Conservation (phyloP, 1,140 invertebrate species). For the Drosophila bipectinata region DNA sequence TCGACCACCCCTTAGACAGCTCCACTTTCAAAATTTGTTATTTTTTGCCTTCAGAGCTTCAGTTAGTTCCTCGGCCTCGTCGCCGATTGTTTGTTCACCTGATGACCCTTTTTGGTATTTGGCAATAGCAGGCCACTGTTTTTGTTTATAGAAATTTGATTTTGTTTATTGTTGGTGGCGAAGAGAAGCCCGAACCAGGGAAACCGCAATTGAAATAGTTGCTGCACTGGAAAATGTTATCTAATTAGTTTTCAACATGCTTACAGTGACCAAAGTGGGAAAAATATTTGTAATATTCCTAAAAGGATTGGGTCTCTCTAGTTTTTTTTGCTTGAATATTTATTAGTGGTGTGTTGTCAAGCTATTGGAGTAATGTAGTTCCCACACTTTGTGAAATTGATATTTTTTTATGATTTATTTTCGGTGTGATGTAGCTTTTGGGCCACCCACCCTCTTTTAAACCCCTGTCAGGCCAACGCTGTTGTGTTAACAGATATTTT, state of each 20-base stretch:
- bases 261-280: too few species aligned
- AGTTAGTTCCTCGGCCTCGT: neutral
- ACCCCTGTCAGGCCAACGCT: conserved; percentile 8
- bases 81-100: conserved; percentile 61
- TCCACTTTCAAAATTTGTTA: conserved; percentile 21
- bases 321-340: too few species aligned
- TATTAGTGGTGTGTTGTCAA: too few species aligned
- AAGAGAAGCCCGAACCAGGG: neutral
- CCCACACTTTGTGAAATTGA: conserved; percentile 26
- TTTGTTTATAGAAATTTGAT: conserved; percentile 75
- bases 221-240: neutral
- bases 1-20: neutral
- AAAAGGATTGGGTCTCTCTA: too few species aligned
- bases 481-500: conserved; percentile 69
- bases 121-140: conserved; percentile 41
- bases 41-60: conserved; percentile 11
- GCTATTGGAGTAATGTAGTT: neutral
- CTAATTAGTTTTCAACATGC: neutral
- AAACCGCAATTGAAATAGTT: conserved; percentile 42
- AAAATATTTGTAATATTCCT: too few species aligned
- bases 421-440: conserved; percentile 9
- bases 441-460: conserved; percentile 10
- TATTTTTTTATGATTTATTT: conserved; percentile 39
- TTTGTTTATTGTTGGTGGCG: conserved; percentile 66
- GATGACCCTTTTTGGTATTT: conserved; percentile 56